Percentiles rank a stretch among this genome's conserved stretches.
Evolutionary conservation across 1,140 invertebrate species (phyloP).

Genomic region (Lepidurus apus): DNA sequence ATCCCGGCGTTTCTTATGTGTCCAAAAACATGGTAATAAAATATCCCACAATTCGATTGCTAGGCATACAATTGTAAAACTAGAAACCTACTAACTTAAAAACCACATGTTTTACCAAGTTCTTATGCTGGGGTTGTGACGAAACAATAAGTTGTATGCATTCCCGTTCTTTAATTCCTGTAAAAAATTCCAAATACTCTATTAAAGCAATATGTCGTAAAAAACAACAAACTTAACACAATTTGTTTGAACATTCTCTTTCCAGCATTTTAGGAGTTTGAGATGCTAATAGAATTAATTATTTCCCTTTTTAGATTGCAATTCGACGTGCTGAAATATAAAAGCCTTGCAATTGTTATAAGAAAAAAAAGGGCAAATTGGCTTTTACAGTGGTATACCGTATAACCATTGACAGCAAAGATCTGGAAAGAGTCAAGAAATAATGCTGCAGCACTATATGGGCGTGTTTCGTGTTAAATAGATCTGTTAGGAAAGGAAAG

Average conservation of each 20-base stretch:
- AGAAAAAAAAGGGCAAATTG: too few relatives aligned
- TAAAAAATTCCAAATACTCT: conserved; percentile 19
- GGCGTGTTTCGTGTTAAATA: too few relatives aligned
- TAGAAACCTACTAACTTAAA: neutral
- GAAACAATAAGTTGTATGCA: conserved; percentile 7
- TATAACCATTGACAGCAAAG: too few relatives aligned
- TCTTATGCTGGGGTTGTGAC: conserved; percentile 21
- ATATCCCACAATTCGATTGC: conserved; percentile 13
- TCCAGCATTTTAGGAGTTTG: too few relatives aligned
- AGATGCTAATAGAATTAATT: too few relatives aligned
- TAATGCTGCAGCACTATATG: too few relatives aligned
- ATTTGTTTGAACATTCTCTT: neutral
- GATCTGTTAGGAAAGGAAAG: too few relatives aligned
- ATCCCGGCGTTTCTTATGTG: conserved; percentile 9
- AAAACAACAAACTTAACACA: neutral
- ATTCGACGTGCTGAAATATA: too few relatives aligned
- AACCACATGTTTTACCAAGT: conserved; percentile 17
- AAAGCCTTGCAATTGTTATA: too few relatives aligned
- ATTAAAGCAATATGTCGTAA: conserved; percentile 22
- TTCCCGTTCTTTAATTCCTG: conserved; percentile 21
- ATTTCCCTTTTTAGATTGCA: too few relatives aligned
- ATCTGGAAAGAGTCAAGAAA: too few relatives aligned
- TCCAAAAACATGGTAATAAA: conserved; percentile 20
- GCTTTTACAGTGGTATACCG: too few relatives aligned
- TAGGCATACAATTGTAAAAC: neutral